Percentiles rank a stretch among this genome's conserved stretches.
Conservation (phyloP, 1,140 invertebrate genomes). For the Penaeus japonicus region DNA sequence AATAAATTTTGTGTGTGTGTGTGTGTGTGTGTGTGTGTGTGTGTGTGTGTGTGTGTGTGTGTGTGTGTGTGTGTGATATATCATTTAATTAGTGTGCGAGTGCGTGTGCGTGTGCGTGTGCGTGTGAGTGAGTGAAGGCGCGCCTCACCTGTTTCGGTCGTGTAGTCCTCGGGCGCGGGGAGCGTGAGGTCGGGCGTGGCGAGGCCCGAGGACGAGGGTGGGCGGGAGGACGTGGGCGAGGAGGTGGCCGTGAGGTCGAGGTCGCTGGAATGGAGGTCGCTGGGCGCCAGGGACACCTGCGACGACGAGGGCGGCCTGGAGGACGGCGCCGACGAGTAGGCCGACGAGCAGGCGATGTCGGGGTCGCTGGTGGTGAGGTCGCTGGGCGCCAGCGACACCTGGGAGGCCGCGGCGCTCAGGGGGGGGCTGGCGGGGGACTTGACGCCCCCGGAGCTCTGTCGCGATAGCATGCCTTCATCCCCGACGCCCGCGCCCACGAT, state of each 20-base stretch:
- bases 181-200: conserved; percentile 15
- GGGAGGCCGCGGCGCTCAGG: conserved; percentile 51
- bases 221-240: neutral
- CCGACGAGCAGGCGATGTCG: conserved; percentile 36
- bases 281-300: conserved; percentile 10
- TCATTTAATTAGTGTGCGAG: no score
- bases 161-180: conserved; percentile 47
- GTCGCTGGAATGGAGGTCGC: neutral
- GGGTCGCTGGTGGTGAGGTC: conserved; percentile 52
- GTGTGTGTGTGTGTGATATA: no score
- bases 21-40: no score
- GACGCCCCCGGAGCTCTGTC: neutral
- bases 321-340: conserved; percentile 31
- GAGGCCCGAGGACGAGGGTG: conserved; percentile 13
- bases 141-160: conserved; percentile 9
- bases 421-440: conserved; percentile 33
- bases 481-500: conserved; percentile 21
- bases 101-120: no score
- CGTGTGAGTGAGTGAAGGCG: neutral
- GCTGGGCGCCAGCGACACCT: conserved; percentile 48
- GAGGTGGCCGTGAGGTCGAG: neutral
- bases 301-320: conserved; percentile 37
- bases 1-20: no score
- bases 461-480: neutral
- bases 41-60: no score